phyloP scores from a whole-genome alignment of 1,140 invertebrate genomes.

The Sarcophaga bullata region DNA sequence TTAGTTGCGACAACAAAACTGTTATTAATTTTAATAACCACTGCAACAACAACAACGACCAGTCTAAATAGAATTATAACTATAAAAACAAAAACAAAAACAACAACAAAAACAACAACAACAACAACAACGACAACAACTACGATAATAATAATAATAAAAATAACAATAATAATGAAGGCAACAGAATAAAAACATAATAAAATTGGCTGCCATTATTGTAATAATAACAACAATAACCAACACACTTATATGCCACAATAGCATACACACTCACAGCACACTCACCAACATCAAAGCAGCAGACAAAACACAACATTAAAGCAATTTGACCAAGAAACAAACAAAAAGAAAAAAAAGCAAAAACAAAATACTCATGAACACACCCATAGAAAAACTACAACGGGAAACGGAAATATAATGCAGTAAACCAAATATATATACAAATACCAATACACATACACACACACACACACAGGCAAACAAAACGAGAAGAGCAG shows the following conservation, averaged over 20 bases:
- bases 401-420: not conserved
- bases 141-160: not conserved
- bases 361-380: not conserved
- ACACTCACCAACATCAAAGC: not conserved
- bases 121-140: not conserved
- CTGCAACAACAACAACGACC: not conserved
- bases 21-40: constrained; percentile 1
- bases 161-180: too few relatives aligned
- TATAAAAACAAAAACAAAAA: not conserved
- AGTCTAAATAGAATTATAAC: not conserved
- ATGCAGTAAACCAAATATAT: not conserved
- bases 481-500: not conserved
- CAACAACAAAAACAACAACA: not conserved
- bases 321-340: too few relatives aligned
- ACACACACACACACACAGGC: not conserved
- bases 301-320: too few relatives aligned
- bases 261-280: not conserved
- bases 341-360: not conserved
- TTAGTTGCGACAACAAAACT: constrained; percentile 3
- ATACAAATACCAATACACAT: not conserved
- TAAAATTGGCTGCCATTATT: constrained; percentile 14
- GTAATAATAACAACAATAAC: constrained; percentile 15
- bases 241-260: not conserved
- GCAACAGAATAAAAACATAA: not conserved
- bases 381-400: not conserved